Percentiles rank a stretch among this genome's conserved stretches.
These are phyloP conservation scores for Leptodirus hochenwartii DNA, from an alignment of 2,888 invertebrate species.

Conservation along the genomic window DNA sequence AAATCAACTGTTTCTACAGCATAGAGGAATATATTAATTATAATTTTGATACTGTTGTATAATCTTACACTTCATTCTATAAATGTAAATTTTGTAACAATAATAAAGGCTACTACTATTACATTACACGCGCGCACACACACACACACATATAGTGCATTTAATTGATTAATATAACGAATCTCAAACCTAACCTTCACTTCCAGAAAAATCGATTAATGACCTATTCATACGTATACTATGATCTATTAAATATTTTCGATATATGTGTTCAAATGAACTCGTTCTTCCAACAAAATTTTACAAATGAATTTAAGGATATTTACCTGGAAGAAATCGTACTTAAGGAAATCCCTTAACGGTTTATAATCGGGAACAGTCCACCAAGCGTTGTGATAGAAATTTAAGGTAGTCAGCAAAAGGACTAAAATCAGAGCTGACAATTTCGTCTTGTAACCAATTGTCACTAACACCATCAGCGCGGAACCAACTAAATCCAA, in stretches of 20 bases:
- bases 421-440: slow-evolving; percentile 86
- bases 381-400: slow-evolving; percentile 99
- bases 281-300: slow-evolving; percentile 4
- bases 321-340: slow-evolving; percentile 97
- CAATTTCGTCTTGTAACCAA: slow-evolving; percentile 97
- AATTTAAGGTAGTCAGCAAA: slow-evolving; percentile 74
- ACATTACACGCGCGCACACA: too few relatives aligned
- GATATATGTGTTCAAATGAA: not conserved
- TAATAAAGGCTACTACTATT: too few relatives aligned
- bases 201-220: too few relatives aligned
- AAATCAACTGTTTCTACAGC: too few relatives aligned
- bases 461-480: slow-evolving; percentile 87
- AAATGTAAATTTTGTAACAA: too few relatives aligned
- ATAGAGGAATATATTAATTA: too few relatives aligned
- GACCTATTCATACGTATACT: too few relatives aligned
- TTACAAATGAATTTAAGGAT: slow-evolving; percentile 2
- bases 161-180: too few relatives aligned
- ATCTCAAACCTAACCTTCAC: too few relatives aligned
- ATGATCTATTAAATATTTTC: not conserved
- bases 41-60: too few relatives aligned
- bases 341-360: slow-evolving; percentile 97
- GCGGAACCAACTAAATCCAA: slow-evolving; percentile 87
- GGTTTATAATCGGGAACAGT: slow-evolving; percentile 86
- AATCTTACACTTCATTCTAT: too few relatives aligned
- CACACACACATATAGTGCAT: too few relatives aligned